These are phyloP conservation scores for Beris chalybata DNA, from an alignment of 2,888 invertebrate species.

Conservation along the genomic window DNA sequence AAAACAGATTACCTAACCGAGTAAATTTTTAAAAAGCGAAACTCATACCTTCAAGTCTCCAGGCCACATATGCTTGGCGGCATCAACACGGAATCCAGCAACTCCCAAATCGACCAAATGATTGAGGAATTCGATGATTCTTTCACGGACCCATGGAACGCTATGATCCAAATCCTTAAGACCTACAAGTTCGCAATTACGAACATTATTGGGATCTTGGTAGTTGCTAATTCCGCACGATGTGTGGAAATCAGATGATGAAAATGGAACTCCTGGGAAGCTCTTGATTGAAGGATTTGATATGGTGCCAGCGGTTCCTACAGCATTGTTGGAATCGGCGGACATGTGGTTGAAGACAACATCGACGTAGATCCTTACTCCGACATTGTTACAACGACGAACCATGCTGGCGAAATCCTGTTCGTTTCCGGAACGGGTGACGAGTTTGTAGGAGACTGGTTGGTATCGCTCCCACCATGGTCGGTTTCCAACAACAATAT, in stretches of 20 bases:
- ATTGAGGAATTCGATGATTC: slow-evolving; percentile 57
- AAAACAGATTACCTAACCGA: not conserved
- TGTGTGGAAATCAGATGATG: slow-evolving; percentile 60
- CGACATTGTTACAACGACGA: slow-evolving; percentile 74
- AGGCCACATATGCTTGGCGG: slow-evolving; percentile 65
- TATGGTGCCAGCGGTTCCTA: slow-evolving; percentile 67
- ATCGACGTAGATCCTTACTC: slow-evolving; percentile 83
- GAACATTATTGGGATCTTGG: slow-evolving; percentile 60
- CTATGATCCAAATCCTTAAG: slow-evolving; percentile 60
- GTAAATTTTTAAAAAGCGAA: not conserved
- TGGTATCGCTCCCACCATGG: slow-evolving; percentile 93
- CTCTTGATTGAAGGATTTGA: slow-evolving; percentile 58
- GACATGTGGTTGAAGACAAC: slow-evolving; percentile 89
- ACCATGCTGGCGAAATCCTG: slow-evolving; percentile 75
- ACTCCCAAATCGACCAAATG: slow-evolving; percentile 65
- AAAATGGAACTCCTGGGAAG: slow-evolving; percentile 73
- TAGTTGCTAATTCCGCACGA: slow-evolving; percentile 58
- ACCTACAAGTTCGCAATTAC: slow-evolving; percentile 49
- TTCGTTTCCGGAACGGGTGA: slow-evolving; percentile 77
- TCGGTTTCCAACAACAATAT: slow-evolving; percentile 63
- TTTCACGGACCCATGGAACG: slow-evolving; percentile 62
- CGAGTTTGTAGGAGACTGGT: slow-evolving; percentile 76
- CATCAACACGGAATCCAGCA: slow-evolving; percentile 80
- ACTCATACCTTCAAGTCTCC: slow-evolving; percentile 62
- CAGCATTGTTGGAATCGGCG: slow-evolving; percentile 46